phyloP scores from a whole-genome alignment of 2,888 invertebrate genomes.

The Crematogaster levior region DNA sequence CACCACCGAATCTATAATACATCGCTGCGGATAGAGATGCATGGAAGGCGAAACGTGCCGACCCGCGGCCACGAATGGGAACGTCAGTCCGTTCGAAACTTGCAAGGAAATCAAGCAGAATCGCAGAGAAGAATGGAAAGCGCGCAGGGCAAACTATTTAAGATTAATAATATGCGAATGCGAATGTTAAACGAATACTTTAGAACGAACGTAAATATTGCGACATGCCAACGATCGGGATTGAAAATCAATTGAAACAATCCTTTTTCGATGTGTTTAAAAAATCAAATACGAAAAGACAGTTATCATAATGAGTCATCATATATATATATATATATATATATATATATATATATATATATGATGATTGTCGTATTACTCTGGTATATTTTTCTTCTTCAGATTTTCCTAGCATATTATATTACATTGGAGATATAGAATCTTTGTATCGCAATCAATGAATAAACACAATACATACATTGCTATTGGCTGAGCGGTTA shows the following conservation, averaged over 20 bases:
- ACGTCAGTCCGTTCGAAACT: not conserved
- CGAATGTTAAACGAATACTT: not conserved
- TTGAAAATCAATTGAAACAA: too few species aligned
- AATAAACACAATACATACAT: constrained; percentile 19
- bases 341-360: too few species aligned
- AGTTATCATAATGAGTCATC: not conserved
- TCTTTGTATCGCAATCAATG: constrained; percentile 5
- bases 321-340: too few species aligned
- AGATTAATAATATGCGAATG: not conserved
- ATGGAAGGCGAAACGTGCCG: constrained; percentile 34
- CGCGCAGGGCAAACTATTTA: not conserved
- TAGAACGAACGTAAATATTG: not conserved
- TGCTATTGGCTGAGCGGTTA: constrained; percentile 6
- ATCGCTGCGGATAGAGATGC: constrained; percentile 25
- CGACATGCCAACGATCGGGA: not conserved
- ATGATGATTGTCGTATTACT: not conserved
- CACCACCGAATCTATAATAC: constrained; percentile 29
- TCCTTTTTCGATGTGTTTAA: not conserved
- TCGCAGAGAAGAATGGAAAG: not conserved
- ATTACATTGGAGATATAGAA: not conserved
- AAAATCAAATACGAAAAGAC: not conserved
- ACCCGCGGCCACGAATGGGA: constrained; percentile 40
- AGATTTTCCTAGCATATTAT: not conserved
- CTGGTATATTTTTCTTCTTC: too few species aligned
- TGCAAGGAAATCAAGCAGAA: not conserved